phyloP scores from a whole-genome alignment of 2,888 invertebrate species.

The Phaonia tiefii region DNA sequence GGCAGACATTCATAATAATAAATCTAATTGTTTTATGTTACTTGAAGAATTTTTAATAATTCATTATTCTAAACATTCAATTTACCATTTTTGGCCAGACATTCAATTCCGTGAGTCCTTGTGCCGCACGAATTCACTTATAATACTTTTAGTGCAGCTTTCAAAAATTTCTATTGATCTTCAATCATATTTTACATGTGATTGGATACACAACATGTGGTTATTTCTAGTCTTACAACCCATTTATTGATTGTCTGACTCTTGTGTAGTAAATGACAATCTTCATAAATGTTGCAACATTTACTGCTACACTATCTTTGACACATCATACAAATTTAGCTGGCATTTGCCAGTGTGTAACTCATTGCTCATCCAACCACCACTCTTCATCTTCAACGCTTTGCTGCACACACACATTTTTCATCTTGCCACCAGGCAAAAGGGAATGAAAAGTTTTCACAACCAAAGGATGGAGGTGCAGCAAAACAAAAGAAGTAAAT shows the following conservation, averaged over 20 bases:
- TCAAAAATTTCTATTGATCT: no score
- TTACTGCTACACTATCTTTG: conserved; percentile 16
- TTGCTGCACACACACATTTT: conserved; percentile 52
- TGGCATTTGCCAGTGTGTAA: conserved; percentile 31
- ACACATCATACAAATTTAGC: conserved; percentile 29
- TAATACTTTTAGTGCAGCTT: no score
- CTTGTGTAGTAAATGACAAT: background rate
- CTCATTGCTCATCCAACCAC: conserved; percentile 27
- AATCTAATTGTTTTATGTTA: no score
- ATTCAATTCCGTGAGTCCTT: no score
- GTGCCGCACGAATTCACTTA: no score
- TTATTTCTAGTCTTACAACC: no score
- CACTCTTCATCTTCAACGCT: conserved; percentile 38
- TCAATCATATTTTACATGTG: no score
- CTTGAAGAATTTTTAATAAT: no score
- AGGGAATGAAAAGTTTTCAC: background rate
- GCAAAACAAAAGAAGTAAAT: conserved; percentile 5
- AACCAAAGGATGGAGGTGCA: background rate
- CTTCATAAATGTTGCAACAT: background rate
- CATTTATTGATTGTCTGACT: background rate
- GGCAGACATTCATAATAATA: no score
- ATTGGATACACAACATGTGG: no score
- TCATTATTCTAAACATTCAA: no score
- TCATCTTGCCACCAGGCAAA: conserved; percentile 16
- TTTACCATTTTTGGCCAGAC: no score